These are phyloP conservation scores for Agrilus planipennis DNA, from an alignment of 1,140 invertebrate genomes.

Conservation along the genomic window DNA sequence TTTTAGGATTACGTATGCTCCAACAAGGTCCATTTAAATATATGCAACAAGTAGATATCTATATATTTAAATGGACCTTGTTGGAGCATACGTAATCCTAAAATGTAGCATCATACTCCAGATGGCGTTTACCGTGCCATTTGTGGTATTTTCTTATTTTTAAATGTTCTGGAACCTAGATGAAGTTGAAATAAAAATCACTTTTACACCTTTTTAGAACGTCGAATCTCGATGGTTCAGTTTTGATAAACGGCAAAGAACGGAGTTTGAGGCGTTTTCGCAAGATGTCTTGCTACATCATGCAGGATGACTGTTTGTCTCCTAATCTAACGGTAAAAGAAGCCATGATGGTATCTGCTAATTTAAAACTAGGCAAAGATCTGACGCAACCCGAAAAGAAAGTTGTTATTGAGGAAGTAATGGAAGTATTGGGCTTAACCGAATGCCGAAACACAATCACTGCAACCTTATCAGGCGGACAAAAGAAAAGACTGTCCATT, in stretches of 20 bases:
- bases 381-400: constrained; percentile 62
- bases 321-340: constrained; percentile 81
- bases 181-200: not conserved
- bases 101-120: too few species aligned
- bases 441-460: constrained; percentile 71
- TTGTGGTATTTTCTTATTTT: too few species aligned
- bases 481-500: constrained; percentile 85
- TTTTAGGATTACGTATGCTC: too few species aligned
- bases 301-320: constrained; percentile 88
- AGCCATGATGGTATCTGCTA: constrained; percentile 82
- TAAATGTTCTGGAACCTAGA: not conserved
- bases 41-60: too few species aligned
- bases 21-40: too few species aligned
- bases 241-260: constrained; percentile 73
- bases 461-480: constrained; percentile 78
- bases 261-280: constrained; percentile 75
- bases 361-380: constrained; percentile 79
- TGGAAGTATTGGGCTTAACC: constrained; percentile 49
- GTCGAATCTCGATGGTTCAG: constrained; percentile 61
- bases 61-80: too few species aligned
- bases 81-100: too few species aligned
- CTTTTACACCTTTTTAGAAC: constrained; percentile 58
- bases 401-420: constrained; percentile 69
- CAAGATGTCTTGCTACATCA: constrained; percentile 91
- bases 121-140: too few species aligned